phyloP scores from a whole-genome alignment of 2,113 vertebrate species.

The Butorides virescens region DNA sequence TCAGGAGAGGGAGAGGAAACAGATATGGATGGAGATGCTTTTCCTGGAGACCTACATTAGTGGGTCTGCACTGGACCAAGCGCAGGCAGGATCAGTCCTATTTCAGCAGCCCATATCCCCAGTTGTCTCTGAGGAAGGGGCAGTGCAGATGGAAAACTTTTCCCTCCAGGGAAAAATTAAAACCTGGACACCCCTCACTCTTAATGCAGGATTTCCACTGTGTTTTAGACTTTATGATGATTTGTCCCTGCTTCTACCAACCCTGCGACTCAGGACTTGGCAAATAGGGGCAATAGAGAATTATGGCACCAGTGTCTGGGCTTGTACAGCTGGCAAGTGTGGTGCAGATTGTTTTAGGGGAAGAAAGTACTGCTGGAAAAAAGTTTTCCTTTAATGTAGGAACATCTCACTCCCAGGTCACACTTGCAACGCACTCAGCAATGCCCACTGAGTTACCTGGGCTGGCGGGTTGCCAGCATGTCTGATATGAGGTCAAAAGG shows the following conservation, averaged over 20 bases:
- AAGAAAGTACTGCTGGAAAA: background rate
- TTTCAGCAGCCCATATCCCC: background rate
- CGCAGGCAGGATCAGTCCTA: background rate
- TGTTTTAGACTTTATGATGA: background rate
- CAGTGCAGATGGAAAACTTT: background rate
- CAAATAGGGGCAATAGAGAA: background rate
- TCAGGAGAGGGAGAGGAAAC: background rate
- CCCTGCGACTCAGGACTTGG: background rate
- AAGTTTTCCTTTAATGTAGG: background rate
- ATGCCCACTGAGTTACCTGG: background rate
- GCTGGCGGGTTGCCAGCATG: background rate
- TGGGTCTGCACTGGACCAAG: background rate
- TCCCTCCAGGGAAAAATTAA: background rate
- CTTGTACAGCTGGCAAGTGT: background rate
- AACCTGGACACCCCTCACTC: background rate
- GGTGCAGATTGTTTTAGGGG: background rate
- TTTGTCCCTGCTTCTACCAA: background rate
- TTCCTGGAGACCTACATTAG: background rate
- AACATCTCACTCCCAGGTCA: background rate
- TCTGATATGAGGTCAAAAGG: background rate
- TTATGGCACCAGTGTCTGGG: background rate
- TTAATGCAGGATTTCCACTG: background rate
- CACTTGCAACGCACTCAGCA: accelerated
- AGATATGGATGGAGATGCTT: background rate
- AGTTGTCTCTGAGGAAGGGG: background rate